phyloP scores from a whole-genome alignment of 2,797 vertebrate genomes.

The Apodemus agrarius region DNA sequence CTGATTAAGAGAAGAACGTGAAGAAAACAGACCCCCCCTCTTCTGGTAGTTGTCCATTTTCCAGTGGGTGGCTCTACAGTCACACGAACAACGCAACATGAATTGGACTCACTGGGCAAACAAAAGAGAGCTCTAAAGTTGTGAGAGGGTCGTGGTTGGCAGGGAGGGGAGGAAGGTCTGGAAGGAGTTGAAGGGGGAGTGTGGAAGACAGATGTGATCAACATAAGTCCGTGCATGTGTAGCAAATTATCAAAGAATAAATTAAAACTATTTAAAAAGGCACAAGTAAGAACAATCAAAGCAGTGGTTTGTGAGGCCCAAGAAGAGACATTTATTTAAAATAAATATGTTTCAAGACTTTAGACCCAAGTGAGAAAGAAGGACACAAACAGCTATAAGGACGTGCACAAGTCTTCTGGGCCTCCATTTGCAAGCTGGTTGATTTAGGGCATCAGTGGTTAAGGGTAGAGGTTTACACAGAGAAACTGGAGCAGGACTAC shows the following conservation, averaged over 20 bases:
- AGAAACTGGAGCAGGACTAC: neutral
- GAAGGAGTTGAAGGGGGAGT: neutral
- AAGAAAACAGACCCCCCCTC: neutral
- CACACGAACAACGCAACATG: neutral
- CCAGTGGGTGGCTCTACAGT: too few relatives aligned
- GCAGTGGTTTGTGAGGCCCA: conserved; percentile 29
- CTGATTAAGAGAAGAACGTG: neutral
- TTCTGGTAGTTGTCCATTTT: too few relatives aligned
- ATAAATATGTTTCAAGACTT: neutral
- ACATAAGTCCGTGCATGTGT: too few relatives aligned
- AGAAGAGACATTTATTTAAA: conserved; percentile 74
- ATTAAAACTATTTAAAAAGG: neutral
- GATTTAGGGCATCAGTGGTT: neutral
- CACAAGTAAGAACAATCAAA: conserved; percentile 37
- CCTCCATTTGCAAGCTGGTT: neutral
- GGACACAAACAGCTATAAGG: neutral
- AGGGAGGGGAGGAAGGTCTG: neutral
- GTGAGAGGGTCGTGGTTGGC: neutral
- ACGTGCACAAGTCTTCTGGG: neutral
- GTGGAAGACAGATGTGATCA: neutral
- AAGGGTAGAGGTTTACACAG: neutral
- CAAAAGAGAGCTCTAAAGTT: neutral
- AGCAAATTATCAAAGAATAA: neutral
- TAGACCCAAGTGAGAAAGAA: conserved; percentile 24
- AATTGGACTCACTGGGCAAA: neutral